Evolutionary conservation across 2,797 vertebrate species (phyloP).

Genomic region (Dallia pectoralis): DNA sequence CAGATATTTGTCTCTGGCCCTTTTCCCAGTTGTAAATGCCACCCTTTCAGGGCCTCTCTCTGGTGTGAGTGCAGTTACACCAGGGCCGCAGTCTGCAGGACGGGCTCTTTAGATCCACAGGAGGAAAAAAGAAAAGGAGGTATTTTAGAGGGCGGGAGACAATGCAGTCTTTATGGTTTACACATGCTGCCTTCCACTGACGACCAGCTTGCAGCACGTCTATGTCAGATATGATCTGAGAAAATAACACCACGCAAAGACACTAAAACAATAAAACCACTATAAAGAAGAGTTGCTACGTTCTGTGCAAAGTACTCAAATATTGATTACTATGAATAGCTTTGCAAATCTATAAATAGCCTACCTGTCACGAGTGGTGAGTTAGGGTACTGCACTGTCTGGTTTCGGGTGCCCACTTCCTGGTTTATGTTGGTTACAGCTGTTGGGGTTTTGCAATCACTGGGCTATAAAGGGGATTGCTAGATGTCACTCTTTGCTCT

Average conservation of each 20-base stretch:
- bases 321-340: background rate
- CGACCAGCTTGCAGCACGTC: slow-evolving; percentile 42
- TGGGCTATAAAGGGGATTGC: no score
- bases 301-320: background rate
- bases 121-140: slow-evolving; percentile 57
- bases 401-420: no score
- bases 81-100: slow-evolving; percentile 65
- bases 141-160: slow-evolving; percentile 56
- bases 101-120: slow-evolving; percentile 63
- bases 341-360: no score
- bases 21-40: slow-evolving; percentile 75
- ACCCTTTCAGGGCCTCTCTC: slow-evolving; percentile 74
- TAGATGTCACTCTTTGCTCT: no score
- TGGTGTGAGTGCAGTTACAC: slow-evolving; percentile 62
- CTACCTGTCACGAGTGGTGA: no score
- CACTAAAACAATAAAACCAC: background rate
- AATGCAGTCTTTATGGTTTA: slow-evolving; percentile 75
- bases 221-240: slow-evolving; percentile 35
- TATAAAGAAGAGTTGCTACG: background rate
- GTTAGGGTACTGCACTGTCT: no score
- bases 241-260: slow-evolving; percentile 33
- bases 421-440: no score
- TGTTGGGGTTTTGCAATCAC: no score
- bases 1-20: slow-evolving; percentile 74
- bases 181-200: slow-evolving; percentile 64